phyloP scores from a whole-genome alignment of 2,888 invertebrate species.

The Mystacides longicornis region DNA sequence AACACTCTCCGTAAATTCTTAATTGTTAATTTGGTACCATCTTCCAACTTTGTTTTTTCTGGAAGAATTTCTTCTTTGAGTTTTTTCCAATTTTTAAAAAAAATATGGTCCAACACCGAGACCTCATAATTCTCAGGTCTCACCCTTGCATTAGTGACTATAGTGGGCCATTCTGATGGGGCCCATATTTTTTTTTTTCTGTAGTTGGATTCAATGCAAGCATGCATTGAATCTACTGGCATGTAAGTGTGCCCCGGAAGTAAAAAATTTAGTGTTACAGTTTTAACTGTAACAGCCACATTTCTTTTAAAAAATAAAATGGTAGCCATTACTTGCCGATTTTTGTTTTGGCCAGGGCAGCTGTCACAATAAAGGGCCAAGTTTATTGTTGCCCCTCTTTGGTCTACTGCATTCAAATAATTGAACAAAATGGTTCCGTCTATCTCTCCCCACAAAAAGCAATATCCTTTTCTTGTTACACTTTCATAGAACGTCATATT shows the following conservation, averaged over 20 bases:
- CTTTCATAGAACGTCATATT: neutral
- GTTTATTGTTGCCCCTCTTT: neutral
- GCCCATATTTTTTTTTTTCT: neutral
- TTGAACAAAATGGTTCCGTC: neutral
- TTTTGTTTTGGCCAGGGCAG: neutral
- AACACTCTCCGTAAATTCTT: neutral
- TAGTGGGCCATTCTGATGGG: neutral
- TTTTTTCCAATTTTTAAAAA: neutral
- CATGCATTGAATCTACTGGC: conserved; percentile 4
- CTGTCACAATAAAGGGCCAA: neutral
- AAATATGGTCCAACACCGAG: neutral
- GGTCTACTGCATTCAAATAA: neutral
- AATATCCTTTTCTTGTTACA: neutral
- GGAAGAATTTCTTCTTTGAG: neutral
- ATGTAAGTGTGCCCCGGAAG: neutral
- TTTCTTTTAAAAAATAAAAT: neutral
- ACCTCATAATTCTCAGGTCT: neutral
- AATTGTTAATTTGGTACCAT: neutral
- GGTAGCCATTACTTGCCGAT: neutral
- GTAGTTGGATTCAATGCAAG: conserved; percentile 2
- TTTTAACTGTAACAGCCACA: neutral
- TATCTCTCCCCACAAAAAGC: neutral
- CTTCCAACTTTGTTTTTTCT: neutral
- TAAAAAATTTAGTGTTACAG: neutral
- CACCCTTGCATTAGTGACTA: neutral